Evolutionary conservation across 2,113 vertebrate genomes (phyloP), one percentile per base, ranked within the genome.

Genomic region (Forbesichthys agassizii): DNA sequence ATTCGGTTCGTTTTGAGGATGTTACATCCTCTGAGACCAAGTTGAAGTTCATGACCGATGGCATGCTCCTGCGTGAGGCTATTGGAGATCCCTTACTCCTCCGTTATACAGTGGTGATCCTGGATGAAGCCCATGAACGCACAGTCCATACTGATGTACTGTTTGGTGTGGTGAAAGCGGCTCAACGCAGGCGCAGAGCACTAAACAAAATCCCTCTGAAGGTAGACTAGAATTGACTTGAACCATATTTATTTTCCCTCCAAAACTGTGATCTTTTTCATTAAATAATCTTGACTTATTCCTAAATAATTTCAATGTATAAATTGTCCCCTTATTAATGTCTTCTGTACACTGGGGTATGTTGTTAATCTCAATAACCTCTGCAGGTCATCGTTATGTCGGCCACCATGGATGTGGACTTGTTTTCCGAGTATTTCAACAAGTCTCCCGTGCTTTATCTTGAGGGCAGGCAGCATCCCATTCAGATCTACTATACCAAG

Each of bases 331-430:
- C 36, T 63, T 14, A n/a, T 53, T 11, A 53, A n/a, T 11, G 51
- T 53, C 12, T 11, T 14, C 49, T 14, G 8, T 12, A 52, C 49
- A 52, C 49, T 9, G 49, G 12, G 10, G 4, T 53, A 14, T 53
- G 51, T 53, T 9, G 53, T 9, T n/a, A 9, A 36, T 11, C 11
- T n/a, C 3, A 42, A 10, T 72, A 5, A 51, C 18, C 58, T 36
- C 12, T 48, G 1, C 68, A 98, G 98, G 92, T 99, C 59, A 82
- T 99, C 0, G 64, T 99, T 82, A 99, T 99, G 98, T 99, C 98
- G 2, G 98, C 97, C 55, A 99, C 97, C 0, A 98, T 99, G 98
- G 97, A 99, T 0, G 97, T 99, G 33, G 97, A 98, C 83, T 89
- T 95, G 68, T 99, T 99, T 86, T 97, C 96, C 0, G 93, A 96